These are phyloP conservation scores for Oryctolagus cuniculus DNA, from an alignment of 2,113 vertebrate species.

Conservation along the genomic window DNA sequence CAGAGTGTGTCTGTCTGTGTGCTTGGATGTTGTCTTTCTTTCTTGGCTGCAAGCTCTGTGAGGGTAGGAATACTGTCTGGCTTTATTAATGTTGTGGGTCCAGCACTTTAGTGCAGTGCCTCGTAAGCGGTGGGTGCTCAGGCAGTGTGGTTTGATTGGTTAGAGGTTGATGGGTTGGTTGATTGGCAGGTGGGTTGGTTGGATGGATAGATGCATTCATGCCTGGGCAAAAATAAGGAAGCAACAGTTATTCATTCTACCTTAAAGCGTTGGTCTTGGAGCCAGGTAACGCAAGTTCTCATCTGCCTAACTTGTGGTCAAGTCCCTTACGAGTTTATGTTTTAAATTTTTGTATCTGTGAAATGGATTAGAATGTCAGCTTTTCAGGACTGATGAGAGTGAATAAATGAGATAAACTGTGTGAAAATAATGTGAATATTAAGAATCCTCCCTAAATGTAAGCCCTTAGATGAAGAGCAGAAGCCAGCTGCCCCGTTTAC, in stretches of 20 bases:
- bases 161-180: not conserved
- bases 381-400: not conserved
- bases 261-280: not conserved
- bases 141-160: not conserved
- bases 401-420: not conserved
- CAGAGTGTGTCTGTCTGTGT: not conserved
- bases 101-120: not conserved
- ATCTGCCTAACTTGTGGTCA: not conserved
- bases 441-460: not conserved
- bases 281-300: not conserved
- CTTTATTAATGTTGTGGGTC: not conserved
- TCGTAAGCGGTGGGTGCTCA: not conserved
- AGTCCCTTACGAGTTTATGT: not conserved
- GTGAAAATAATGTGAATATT: not conserved
- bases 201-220: not conserved
- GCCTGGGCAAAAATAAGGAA: not conserved
- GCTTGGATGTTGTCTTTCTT: not conserved
- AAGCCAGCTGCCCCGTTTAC: accelerated
- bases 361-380: not conserved
- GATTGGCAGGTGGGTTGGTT: not conserved
- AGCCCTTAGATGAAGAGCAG: no score
- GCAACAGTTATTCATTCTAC: not conserved
- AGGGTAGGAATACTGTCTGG: not conserved
- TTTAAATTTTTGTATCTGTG: not conserved
- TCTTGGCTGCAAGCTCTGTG: not conserved